Evolutionary conservation across 2,113 vertebrate genomes (phyloP).

Genomic region (Dasypus novemcinctus): DNA sequence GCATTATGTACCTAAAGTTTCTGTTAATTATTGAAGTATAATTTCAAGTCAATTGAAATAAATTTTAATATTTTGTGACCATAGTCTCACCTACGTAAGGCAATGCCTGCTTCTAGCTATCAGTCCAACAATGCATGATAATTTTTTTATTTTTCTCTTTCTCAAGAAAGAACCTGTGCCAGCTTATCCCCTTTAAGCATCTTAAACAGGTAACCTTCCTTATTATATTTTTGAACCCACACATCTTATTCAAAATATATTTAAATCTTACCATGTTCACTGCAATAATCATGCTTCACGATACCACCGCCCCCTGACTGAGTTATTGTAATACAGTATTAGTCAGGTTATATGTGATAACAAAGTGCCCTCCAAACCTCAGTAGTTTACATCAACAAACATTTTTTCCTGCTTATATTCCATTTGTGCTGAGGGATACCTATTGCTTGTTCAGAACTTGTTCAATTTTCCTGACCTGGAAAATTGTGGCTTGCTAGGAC

Average conservation of each 20-base stretch:
- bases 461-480: fast-evolving
- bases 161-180: too few relatives aligned
- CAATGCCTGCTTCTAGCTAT: not conserved
- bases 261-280: not conserved
- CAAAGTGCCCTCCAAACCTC: not conserved
- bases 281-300: not conserved
- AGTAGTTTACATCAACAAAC: not conserved
- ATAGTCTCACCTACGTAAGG: not conserved
- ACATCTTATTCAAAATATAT: not conserved
- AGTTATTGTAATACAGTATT: not conserved
- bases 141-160: not conserved
- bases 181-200: too few relatives aligned
- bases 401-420: not conserved
- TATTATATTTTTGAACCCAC: too few relatives aligned
- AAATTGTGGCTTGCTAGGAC: not conserved
- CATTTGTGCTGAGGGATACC: not conserved
- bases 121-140: not conserved
- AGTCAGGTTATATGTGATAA: not conserved
- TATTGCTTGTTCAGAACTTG: not conserved
- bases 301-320: not conserved
- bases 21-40: not conserved
- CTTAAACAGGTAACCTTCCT: too few relatives aligned
- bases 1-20: not conserved
- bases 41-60: not conserved
- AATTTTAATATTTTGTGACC: not conserved